These are phyloP conservation scores for Tribolium madens DNA, from an alignment of 1,140 invertebrate genomes.

Conservation along the genomic window DNA sequence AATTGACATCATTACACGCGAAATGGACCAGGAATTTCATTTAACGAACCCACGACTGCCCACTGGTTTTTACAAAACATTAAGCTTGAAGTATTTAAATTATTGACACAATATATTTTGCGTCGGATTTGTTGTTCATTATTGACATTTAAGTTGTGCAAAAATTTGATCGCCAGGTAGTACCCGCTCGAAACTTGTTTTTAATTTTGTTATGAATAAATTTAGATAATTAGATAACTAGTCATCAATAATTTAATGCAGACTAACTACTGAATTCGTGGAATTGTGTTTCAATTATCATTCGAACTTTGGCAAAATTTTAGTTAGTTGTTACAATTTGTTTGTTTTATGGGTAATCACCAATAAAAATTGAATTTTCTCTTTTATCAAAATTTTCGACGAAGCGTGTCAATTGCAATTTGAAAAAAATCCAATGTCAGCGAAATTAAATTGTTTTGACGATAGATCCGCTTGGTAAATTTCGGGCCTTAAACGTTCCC, in stretches of 20 bases:
- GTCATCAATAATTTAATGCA: neutral
- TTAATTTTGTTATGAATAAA: neutral
- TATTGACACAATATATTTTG: neutral
- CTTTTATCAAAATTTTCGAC: no score
- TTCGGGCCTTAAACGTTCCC: constrained; percentile 25
- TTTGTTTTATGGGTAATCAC: neutral
- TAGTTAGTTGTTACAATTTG: neutral
- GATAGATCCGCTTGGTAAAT: constrained; percentile 20
- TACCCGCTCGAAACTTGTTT: neutral
- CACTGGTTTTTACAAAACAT: neutral
- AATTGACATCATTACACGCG: constrained; percentile 23
- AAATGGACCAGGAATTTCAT: neutral
- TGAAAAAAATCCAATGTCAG: neutral
- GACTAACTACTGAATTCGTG: neutral
- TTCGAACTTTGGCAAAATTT: neutral
- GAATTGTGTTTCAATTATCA: neutral
- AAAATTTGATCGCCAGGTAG: neutral
- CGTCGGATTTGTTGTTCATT: neutral
- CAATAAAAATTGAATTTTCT: neutral
- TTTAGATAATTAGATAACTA: neutral
- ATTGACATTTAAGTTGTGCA: neutral
- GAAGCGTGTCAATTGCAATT: neutral
- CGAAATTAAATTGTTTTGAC: constrained; percentile 4
- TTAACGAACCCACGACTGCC: neutral
- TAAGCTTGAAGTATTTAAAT: neutral